Evolutionary conservation across 1,140 invertebrate species (phyloP).

Genomic region (Apis dorsata): DNA sequence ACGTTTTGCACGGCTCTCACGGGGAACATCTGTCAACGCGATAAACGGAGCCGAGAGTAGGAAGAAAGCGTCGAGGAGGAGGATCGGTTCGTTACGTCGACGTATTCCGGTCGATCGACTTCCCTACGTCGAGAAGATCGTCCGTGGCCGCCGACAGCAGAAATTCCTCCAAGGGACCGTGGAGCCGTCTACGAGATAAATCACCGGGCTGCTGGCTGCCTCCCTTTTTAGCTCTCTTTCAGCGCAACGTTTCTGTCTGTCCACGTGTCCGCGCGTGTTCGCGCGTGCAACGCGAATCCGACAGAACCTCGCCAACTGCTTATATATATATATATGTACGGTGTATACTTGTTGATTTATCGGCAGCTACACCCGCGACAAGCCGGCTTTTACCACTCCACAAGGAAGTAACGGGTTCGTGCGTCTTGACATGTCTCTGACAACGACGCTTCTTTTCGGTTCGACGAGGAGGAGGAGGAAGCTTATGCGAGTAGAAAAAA

Average conservation of each 20-base stretch:
- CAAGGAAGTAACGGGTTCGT: conserved; percentile 36
- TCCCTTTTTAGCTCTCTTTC: conserved; percentile 34
- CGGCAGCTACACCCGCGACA: conserved; percentile 51
- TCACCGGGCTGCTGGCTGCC: conserved; percentile 11
- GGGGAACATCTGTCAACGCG: conserved; percentile 17
- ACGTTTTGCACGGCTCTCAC: conserved; percentile 10
- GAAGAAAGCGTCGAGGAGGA: conserved; percentile 2
- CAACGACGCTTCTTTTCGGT: not conserved
- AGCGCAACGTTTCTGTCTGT: conserved; percentile 35
- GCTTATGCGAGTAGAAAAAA: not conserved
- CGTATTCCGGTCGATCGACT: conserved; percentile 55
- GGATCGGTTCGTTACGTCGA: conserved; percentile 47
- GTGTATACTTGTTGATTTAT: conserved; percentile 66
- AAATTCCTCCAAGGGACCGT: conserved; percentile 45
- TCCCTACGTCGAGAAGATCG: conserved; percentile 13
- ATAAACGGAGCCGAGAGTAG: not conserved
- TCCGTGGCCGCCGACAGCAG: conserved; percentile 7
- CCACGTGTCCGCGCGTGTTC: conserved; percentile 45
- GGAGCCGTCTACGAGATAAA: conserved; percentile 44
- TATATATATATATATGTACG: not conserved
- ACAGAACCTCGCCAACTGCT: conserved; percentile 38
- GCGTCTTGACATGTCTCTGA: not conserved
- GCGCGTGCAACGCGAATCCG: conserved; percentile 23
- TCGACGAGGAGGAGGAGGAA: not conserved
- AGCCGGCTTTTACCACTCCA: conserved; percentile 13